phyloP scores from a whole-genome alignment of 2,888 invertebrate genomes.

The Copidosoma aretas region DNA sequence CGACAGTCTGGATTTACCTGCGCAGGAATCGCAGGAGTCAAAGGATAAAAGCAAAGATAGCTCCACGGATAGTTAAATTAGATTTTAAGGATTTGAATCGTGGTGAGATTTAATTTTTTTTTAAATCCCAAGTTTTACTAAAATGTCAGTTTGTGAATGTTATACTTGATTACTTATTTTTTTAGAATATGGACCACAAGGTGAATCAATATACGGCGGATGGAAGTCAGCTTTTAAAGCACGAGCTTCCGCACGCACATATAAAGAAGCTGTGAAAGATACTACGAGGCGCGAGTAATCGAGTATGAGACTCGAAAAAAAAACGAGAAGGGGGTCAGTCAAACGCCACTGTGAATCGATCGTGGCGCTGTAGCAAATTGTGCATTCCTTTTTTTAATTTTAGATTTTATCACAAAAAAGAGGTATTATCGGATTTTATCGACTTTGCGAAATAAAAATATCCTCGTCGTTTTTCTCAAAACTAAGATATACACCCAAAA shows the following conservation, averaged over 20 bases:
- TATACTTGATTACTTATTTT: conserved; percentile 33
- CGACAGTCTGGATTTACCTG: conserved; percentile 58
- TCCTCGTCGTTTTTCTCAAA: conserved; percentile 17
- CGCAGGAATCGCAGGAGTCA: conserved; percentile 50
- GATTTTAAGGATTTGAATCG: conserved; percentile 21
- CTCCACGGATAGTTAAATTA: conserved; percentile 49
- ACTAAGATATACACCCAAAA: conserved; percentile 25
- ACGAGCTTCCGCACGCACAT: conserved; percentile 18
- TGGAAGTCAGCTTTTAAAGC: conserved; percentile 26
- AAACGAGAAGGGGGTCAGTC: conserved; percentile 18
- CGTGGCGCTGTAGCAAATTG: neutral
- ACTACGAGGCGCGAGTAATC: neutral
- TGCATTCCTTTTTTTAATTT: conserved; percentile 24
- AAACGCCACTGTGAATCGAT: conserved; percentile 16
- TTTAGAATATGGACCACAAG: conserved; percentile 50
- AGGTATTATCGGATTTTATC: neutral
- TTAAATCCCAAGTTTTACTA: too few relatives aligned
- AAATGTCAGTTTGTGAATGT: too few relatives aligned
- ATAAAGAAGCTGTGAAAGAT: neutral
- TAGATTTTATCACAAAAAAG: conserved; percentile 27
- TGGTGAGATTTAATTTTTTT: conserved; percentile 33
- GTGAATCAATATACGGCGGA: conserved; percentile 6
- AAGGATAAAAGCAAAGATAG: conserved; percentile 45
- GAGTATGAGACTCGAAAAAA: neutral
- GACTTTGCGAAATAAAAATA: too few relatives aligned